Base-by-base conservation (phyloP, 2,888 invertebrate genomes). In the Onthophagus sagittarius region DNA sequence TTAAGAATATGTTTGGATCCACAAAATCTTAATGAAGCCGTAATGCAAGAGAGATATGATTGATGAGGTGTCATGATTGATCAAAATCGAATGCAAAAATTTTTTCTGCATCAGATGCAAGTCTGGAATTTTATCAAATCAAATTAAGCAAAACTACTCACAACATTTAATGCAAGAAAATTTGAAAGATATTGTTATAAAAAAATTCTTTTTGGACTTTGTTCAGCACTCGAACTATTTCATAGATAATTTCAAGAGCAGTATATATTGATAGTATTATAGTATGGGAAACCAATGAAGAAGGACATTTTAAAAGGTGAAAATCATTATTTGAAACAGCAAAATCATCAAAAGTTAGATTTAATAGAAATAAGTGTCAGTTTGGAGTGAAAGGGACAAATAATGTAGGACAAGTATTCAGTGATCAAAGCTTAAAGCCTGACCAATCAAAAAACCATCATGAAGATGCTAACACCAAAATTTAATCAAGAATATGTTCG, bases 1-100 rank as follows among this genome's bases (percentile, higher is more conserved):
- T 71, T 78, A 11, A 75, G 77, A 65, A 69, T 78, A 62, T 78
- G 77, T 73, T 63, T 78, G 9, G 78, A 79, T 63, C 77, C 79
- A 11, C 63, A 74, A 65, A 23, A 23, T 23, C 23, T 23, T 23
- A 23, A 23, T 23, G 3, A 23, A 23, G 23, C 23, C 23, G 3
- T 73, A 77, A 14, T 70, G 78, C 63, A 78, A 79, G 72, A 33
- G 75, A 70, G 72, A 76, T 7, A 39, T 79, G 39, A 73, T 75
- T 79, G 39, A 73, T 75, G 63, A 75, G 77, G 69, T 77, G 77
- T 71, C 75, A 79, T 74, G 2, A 23, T 3, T 15, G 78, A 13
- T 78, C n/a, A n/a, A n/a, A n/a, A 77, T 7, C 78, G 75, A 9
- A 78, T 79, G 65, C 77, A 78, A 23, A 23, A 67, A 11, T 23